These are phyloP conservation scores for Diorhabda elongata DNA, from an alignment of 1,140 invertebrate species.

Conservation along the genomic window DNA sequence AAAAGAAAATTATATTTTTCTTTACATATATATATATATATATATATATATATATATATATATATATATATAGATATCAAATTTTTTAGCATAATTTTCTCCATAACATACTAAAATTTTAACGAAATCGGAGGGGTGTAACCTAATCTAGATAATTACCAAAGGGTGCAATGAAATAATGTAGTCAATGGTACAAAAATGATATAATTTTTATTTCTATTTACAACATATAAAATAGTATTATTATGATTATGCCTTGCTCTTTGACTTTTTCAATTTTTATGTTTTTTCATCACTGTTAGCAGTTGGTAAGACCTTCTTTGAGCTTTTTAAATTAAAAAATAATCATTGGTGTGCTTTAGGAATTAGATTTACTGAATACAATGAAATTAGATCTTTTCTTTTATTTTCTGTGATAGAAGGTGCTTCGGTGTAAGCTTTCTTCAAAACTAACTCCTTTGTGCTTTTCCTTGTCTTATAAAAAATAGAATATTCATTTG, in stretches of 20 bases:
- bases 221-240: not conserved
- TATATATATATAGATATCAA: too few species aligned
- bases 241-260: not conserved
- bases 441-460: not conserved
- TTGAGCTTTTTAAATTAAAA: not conserved
- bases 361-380: not conserved
- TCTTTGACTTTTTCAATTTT: constrained; percentile 3
- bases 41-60: too few species aligned
- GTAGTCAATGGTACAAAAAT: constrained; percentile 5
- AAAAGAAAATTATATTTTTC: too few species aligned
- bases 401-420: constrained; percentile 4
- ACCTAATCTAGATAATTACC: not conserved
- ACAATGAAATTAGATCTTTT: constrained; percentile 1
- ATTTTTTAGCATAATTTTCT: too few species aligned
- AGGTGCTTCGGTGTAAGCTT: not conserved
- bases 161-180: constrained; percentile 1
- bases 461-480: not conserved
- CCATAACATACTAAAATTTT: too few species aligned
- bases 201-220: not conserved
- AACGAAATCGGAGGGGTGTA: too few species aligned
- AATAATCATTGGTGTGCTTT: not conserved
- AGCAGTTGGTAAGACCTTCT: not conserved
- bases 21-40: too few species aligned
- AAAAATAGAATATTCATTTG: constrained; percentile 5
- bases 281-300: constrained; percentile 3